Base-by-base conservation (phyloP, 2,888 invertebrate species). In the Fragum sueziense region DNA sequence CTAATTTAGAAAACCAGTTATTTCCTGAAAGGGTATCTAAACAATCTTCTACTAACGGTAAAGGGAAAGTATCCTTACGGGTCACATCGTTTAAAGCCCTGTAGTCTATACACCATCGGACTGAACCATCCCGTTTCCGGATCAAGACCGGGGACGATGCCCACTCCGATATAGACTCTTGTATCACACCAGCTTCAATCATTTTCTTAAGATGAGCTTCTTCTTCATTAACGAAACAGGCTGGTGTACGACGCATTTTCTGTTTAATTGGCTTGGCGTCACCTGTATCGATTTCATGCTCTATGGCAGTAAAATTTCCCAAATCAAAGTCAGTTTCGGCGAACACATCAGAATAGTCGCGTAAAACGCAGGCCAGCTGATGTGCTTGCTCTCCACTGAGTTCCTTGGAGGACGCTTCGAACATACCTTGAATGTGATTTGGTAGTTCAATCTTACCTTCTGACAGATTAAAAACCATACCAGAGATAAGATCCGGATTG, bases 31-130 rank as follows among this genome's bases (percentile, higher is more conserved):
- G 61, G 47, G 71, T 76, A 47, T 82, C 82, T 27, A 82, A 51
- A 54, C 82, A 85, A n/a, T 75, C 80, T n/a, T 79, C 82, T n/a
- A 76, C 67, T 22, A 80, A 47, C 6, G 82, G 82, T 33, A 84
- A 51, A 0, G 85, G 85, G 65, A 73, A 82, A 11, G 57, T 68
- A 37, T 80, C 84, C 70, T 84, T 84, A 6, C 47, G 57, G 27
- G 82, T 85, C 0, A 78, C 76, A 20, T 47, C 25, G 52, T 82
- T 80, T 33, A 82, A 37, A 14, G 70, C 70, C n/a, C 82, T 17
- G 67, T 82, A 85, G 57, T 85, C 85, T 7, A 82, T 62, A 27
- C 80, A 80, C 71, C 72, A 82, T 31, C 79, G 27, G 2, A 84
- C 79, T 33, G 54, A 31, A 4, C 79, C 79, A 62, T 82, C 82